These are phyloP conservation scores for Drosophila lowei DNA, from an alignment of 1,140 invertebrate species.

Conservation along the genomic window DNA sequence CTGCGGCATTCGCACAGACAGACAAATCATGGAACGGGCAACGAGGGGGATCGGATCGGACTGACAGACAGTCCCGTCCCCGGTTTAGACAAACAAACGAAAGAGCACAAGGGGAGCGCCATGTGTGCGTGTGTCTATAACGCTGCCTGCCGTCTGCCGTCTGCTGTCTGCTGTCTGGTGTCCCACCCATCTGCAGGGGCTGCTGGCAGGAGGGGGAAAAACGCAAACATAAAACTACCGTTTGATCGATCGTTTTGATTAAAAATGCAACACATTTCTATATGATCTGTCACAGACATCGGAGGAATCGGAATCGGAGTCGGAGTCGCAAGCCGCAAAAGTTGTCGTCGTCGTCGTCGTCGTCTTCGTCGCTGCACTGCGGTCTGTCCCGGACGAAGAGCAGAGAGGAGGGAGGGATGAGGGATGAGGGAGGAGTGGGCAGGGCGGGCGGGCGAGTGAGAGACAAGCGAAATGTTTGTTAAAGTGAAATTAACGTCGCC, in stretches of 20 bases:
- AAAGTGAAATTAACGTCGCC: constrained; percentile 82
- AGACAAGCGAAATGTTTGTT: constrained; percentile 82
- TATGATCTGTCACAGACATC: constrained; percentile 81
- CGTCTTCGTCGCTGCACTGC: constrained; percentile 30
- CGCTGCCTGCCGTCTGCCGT: constrained; percentile 28
- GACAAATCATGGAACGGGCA: constrained; percentile 60
- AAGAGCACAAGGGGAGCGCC: constrained; percentile 34
- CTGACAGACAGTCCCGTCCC: constrained; percentile 12
- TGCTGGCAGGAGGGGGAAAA: not conserved
- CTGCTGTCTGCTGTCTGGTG: constrained; percentile 28
- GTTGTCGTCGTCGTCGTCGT: constrained; percentile 34
- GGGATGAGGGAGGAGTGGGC: too few species aligned
- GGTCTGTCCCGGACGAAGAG: constrained; percentile 12
- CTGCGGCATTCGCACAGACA: constrained; percentile 59
- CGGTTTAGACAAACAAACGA: constrained; percentile 39
- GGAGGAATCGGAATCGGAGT: constrained; percentile 22
- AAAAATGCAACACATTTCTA: constrained; percentile 83
- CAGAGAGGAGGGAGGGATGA: not conserved
- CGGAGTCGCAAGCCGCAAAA: constrained; percentile 68
- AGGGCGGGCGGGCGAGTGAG: not conserved
- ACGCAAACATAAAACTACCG: constrained; percentile 76
- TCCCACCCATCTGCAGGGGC: not conserved
- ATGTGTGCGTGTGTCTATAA: constrained; percentile 42
- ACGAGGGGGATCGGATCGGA: constrained; percentile 5
- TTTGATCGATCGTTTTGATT: constrained; percentile 83